Evolutionary conservation across 2,888 invertebrate genomes (phyloP), one percentile per base, ranked within the genome.

Genomic region (Venustoraphidia nigricollis): DNA sequence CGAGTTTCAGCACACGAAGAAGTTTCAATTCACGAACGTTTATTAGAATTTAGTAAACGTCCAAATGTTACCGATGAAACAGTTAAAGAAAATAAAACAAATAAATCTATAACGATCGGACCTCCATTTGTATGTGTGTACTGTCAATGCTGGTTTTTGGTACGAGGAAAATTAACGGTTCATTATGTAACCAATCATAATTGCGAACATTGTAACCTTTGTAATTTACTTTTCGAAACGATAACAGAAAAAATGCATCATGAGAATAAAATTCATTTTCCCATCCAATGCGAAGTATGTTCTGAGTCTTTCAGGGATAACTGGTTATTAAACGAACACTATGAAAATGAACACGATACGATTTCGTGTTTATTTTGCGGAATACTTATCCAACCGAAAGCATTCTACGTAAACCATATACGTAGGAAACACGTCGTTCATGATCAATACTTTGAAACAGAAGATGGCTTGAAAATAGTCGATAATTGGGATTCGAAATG

Each of bases 181-280:
- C 58, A 58, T 45, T 50, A 53, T 40, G 50, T 57, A 14, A 51
- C 54, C 47, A 55, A 56, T 38, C 58, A 58, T 48, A 45, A 50
- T 10, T 51, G 52, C 46, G 50, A 52, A 17, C 51, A 54, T 40
- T 52, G 52, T 14, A 34, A 47, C 10, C 36, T 52, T 17, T 52
- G 52, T 39, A 45, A 50, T 34, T n/a, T 52, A 10, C 14, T 52
- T 9, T 43, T 27, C 42, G 47, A 34, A 41, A 46, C 14, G 8
- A 13, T 38, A 10, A 14, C 9, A n/a, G 39, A 27, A 10, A 11
- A 34, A 36, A 17, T 17, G 13, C 13, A 11, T 9, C 46, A 46
- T 11, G 46, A 46, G 34, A 10, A 40, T 39, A 46, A 36, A 35
- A 36, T 36, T 9, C 46, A 46, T 13, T 40, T 38, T n/a, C 46